Conservation (phyloP, 2,888 invertebrate genomes). For the Athetis lepigone region DNA sequence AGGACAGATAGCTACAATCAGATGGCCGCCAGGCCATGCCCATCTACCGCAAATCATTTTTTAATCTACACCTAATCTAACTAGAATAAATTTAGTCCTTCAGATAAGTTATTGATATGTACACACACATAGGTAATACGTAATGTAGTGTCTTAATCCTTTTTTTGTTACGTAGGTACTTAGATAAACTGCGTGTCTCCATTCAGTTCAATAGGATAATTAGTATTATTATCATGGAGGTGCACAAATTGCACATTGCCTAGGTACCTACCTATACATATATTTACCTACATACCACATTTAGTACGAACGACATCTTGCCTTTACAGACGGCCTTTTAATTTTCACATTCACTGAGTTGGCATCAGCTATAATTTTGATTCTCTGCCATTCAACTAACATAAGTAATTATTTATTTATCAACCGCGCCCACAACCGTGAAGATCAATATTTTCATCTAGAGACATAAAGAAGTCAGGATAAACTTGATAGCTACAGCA, state of each 20-base stretch:
- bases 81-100: slow-evolving; percentile 21
- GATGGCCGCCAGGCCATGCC: not conserved
- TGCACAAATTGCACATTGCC: not conserved
- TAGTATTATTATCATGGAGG: not conserved
- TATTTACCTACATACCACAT: too few species aligned
- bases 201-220: slow-evolving; percentile 7
- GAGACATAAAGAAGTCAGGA: too few species aligned
- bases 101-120: slow-evolving; percentile 27
- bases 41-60: not conserved
- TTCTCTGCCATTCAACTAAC: too few species aligned
- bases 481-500: too few species aligned
- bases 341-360: not conserved
- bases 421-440: not conserved
- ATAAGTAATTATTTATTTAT: too few species aligned
- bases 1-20: not conserved
- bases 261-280: too few species aligned
- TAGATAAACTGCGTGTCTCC: not conserved
- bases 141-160: too few species aligned
- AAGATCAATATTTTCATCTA: too few species aligned
- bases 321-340: too few species aligned
- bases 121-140: not conserved
- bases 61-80: slow-evolving; percentile 10
- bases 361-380: not conserved
- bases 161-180: slow-evolving; percentile 4
- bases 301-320: too few species aligned